A percentile compares a stretch with the other conserved stretches of the same genome.
These are phyloP conservation scores for Clarias fuscus DNA, from an alignment of 2,797 vertebrate species.

Conservation along the genomic window DNA sequence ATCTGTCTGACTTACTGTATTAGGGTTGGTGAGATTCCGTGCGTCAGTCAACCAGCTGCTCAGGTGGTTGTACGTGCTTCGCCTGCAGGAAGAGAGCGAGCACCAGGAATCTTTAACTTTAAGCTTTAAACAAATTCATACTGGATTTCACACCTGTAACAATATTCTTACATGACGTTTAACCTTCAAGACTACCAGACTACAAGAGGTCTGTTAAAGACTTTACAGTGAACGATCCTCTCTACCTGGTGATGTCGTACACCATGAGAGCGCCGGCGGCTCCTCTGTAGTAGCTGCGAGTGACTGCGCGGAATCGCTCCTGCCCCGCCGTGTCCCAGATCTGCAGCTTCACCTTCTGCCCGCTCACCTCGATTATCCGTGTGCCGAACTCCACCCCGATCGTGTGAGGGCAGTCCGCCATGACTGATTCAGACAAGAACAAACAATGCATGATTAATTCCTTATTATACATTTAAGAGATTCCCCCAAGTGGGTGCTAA, in stretches of 20 bases:
- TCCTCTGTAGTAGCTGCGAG: constrained; percentile 95
- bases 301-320: constrained; percentile 95
- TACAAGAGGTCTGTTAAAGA: not conserved
- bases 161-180: not conserved
- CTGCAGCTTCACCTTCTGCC: constrained; percentile 98
- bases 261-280: constrained; percentile 97
- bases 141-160: too few relatives aligned
- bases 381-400: constrained; percentile 98
- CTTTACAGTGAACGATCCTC: not conserved
- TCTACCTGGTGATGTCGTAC: constrained; percentile 97
- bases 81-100: constrained; percentile 56
- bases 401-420: constrained; percentile 98
- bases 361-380: constrained; percentile 96
- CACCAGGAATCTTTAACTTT: not conserved
- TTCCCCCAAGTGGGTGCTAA: not conserved
- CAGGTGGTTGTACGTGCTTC: constrained; percentile 99
- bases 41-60: constrained; percentile 89
- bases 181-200: not conserved
- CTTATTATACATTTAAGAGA: not conserved
- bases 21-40: constrained; percentile 85
- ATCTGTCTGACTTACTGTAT: constrained; percentile 84
- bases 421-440: constrained; percentile 75
- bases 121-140: not conserved
- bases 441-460: not conserved
- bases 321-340: constrained; percentile 99